These are phyloP conservation scores for Lepidurus packardi DNA, from an alignment of 1,140 invertebrate species.

Conservation along the genomic window DNA sequence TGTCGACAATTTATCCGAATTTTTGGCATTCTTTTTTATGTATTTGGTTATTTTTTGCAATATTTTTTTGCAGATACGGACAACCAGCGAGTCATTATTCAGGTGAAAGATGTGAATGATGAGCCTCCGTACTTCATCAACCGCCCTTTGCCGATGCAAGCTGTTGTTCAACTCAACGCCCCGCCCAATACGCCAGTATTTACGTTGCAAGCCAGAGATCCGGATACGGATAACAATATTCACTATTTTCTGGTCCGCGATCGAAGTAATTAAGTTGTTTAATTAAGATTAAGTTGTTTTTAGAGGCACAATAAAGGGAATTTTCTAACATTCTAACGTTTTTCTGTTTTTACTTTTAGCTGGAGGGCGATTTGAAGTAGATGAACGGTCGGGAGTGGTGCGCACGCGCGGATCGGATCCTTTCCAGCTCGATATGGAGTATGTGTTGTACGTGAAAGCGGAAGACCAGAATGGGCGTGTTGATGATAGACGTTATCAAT, in stretches of 20 bases:
- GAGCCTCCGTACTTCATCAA: conserved; percentile 95
- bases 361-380: conserved; percentile 75
- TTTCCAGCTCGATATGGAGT: conserved; percentile 92
- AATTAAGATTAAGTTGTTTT: conserved; percentile 16
- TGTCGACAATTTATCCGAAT: not conserved
- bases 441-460: conserved; percentile 89
- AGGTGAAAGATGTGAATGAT: conserved; percentile 92
- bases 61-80: conserved; percentile 74
- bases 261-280: conserved; percentile 59
- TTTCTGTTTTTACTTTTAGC: conserved; percentile 45
- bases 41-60: conserved; percentile 50
- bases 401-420: conserved; percentile 80
- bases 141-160: conserved; percentile 87
- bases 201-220: conserved; percentile 88
- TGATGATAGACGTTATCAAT: conserved; percentile 80
- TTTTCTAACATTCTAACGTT: not conserved
- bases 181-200: conserved; percentile 92
- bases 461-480: conserved; percentile 90
- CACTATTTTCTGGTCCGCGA: conserved; percentile 92
- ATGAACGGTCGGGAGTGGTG: conserved; percentile 88
- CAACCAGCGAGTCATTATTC: conserved; percentile 89
- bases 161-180: conserved; percentile 88
- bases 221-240: conserved; percentile 89
- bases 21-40: not conserved
- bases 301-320: not conserved